Conservation (phyloP, 2,888 invertebrate genomes). For the Hypena proboscidalis region DNA sequence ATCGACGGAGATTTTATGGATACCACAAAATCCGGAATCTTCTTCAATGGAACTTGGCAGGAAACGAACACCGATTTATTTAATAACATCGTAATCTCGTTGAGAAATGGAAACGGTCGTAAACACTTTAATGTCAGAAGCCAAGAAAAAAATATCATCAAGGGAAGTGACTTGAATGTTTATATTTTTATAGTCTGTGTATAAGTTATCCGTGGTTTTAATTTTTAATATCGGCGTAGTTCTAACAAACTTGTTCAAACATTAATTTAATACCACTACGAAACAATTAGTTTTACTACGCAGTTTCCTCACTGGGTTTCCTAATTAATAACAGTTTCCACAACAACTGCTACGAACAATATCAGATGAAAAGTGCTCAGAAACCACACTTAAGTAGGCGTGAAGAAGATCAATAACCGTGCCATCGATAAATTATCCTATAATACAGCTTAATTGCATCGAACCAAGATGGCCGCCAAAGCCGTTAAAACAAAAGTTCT, state of each 20-base stretch:
- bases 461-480: constrained; percentile 43
- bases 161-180: constrained; percentile 14
- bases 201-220: constrained; percentile 15
- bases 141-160: constrained; percentile 28
- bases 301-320: too few relatives aligned
- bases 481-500: constrained; percentile 61
- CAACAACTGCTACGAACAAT: too few relatives aligned
- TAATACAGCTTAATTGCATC: constrained; percentile 54
- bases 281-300: too few relatives aligned
- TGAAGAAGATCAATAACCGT: constrained; percentile 27
- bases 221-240: background rate
- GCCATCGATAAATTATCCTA: constrained; percentile 42
- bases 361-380: too few relatives aligned
- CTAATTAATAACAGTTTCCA: too few relatives aligned
- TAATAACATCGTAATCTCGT: constrained; percentile 49
- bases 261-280: too few relatives aligned
- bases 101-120: constrained; percentile 39
- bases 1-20: too few relatives aligned
- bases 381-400: constrained; percentile 22
- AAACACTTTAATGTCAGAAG: constrained; percentile 33
- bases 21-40: constrained; percentile 16
- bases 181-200: constrained; percentile 6
- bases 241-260: background rate
- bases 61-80: constrained; percentile 51
- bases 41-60: constrained; percentile 34